A percentile compares a stretch with the other conserved stretches of the same genome.
Conservation (phyloP, 2,797 vertebrate genomes). For the Dallia pectoralis region DNA sequence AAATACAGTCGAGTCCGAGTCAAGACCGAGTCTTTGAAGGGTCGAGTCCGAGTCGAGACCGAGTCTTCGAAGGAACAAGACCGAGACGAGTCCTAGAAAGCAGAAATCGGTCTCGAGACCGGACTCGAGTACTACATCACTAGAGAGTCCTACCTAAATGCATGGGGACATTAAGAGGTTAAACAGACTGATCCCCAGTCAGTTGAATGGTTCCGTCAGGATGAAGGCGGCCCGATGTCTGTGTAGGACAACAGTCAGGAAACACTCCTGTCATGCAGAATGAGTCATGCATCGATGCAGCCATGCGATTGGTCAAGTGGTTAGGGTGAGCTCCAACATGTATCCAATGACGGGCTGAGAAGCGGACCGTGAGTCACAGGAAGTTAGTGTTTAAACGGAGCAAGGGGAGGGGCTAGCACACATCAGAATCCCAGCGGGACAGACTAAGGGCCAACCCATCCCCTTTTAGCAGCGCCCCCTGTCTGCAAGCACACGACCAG, state of each 20-base stretch:
- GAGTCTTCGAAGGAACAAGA: too few species aligned
- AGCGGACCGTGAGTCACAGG: constrained; percentile 62
- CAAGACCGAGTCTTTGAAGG: too few species aligned
- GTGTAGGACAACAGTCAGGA: not conserved
- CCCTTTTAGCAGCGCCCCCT: constrained; percentile 33
- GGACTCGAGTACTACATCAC: too few species aligned
- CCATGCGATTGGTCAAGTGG: constrained; percentile 75
- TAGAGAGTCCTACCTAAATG: constrained; percentile 57
- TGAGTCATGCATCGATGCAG: constrained; percentile 76
- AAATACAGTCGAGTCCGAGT: too few species aligned
- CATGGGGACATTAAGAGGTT: constrained; percentile 33
- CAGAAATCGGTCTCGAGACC: too few species aligned
- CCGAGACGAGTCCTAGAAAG: too few species aligned
- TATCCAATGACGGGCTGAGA: constrained; percentile 56
- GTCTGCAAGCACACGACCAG: constrained; percentile 72
- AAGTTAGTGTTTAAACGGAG: constrained; percentile 72
- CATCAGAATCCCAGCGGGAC: constrained; percentile 1
- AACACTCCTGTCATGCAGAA: constrained; percentile 77
- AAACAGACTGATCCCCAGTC: constrained; percentile 27
- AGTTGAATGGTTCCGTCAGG: constrained; percentile 30
- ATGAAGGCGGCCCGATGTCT: constrained; percentile 7
- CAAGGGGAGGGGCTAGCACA: constrained; percentile 15
- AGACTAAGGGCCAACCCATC: constrained; percentile 23
- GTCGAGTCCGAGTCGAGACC: too few species aligned
- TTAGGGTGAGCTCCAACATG: constrained; percentile 28